A percentile compares a stretch with the other conserved stretches of the same genome.
Conservation (phyloP, 1,140 invertebrate species). For the Diorhabda carinulata region DNA sequence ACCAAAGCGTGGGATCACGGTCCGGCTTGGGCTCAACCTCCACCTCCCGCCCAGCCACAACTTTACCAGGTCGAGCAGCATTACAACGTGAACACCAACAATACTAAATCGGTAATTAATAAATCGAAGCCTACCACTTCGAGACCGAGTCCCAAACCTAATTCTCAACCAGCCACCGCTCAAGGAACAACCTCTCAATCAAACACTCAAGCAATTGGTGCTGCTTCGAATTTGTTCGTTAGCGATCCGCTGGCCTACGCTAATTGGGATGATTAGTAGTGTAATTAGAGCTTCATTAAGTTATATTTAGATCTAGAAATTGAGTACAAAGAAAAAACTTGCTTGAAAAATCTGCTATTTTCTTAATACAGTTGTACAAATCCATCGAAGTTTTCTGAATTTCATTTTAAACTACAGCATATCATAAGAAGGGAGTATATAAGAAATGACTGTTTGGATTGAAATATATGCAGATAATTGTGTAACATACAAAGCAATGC, state of each 20-base stretch:
- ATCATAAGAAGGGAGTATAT: neutral
- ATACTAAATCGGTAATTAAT: slow-evolving; percentile 45
- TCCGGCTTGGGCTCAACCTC: slow-evolving; percentile 36
- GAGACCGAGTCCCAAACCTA: neutral
- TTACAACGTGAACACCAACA: slow-evolving; percentile 48
- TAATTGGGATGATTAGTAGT: slow-evolving; percentile 48
- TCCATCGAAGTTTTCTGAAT: neutral
- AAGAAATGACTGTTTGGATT: neutral
- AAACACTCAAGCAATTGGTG: slow-evolving; percentile 13
- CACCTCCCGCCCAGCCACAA: slow-evolving; percentile 32
- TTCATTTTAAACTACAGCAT: neutral
- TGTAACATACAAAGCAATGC: too few relatives aligned
- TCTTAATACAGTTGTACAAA: neutral
- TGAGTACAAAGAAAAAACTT: slow-evolving; percentile 1
- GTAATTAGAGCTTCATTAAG: neutral
- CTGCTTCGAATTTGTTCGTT: slow-evolving; percentile 33
- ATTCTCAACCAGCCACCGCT: neutral
- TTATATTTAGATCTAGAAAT: neutral
- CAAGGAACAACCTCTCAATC: slow-evolving; percentile 11
- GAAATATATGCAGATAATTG: too few relatives aligned
- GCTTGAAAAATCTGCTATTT: neutral
- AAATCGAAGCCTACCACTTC: slow-evolving; percentile 19
- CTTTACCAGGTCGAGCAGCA: slow-evolving; percentile 47
- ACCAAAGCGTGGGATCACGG: slow-evolving; percentile 43
- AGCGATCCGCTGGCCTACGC: slow-evolving; percentile 46